Evolutionary conservation across 1,140 invertebrate species (phyloP).

Genomic region (Drosophila tani): DNA sequence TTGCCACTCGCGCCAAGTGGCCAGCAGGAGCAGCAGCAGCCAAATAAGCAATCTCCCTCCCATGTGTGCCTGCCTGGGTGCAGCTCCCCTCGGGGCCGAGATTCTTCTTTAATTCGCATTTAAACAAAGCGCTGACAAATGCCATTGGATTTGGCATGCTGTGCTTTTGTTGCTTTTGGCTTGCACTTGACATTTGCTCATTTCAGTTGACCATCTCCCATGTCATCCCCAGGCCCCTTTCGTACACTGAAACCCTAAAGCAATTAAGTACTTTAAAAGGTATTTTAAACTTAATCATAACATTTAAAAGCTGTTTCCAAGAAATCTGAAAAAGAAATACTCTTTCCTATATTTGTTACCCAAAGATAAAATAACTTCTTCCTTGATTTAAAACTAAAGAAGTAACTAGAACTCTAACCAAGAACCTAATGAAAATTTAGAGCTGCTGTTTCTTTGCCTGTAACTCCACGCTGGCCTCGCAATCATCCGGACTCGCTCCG

Average conservation of each 20-base stretch:
- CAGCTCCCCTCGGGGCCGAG: background rate
- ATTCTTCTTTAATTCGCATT: slow-evolving; percentile 78
- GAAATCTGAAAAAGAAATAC: background rate
- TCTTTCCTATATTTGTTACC: background rate
- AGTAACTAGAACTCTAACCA: background rate
- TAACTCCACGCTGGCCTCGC: slow-evolving; percentile 8
- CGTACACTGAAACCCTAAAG: slow-evolving; percentile 2
- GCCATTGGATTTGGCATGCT: slow-evolving; percentile 35
- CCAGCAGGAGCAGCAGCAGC: slow-evolving; percentile 33
- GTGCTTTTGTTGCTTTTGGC: slow-evolving; percentile 24
- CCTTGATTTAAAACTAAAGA: background rate
- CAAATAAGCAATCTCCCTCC: slow-evolving; percentile 66
- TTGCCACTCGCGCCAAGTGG: slow-evolving; percentile 45
- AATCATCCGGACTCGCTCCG: slow-evolving; percentile 52
- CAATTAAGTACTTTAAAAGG: no score
- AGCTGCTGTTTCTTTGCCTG: slow-evolving; percentile 5
- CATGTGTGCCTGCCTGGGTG: slow-evolving; percentile 23
- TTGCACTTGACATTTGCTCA: slow-evolving; percentile 76
- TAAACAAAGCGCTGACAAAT: slow-evolving; percentile 55
- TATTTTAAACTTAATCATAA: background rate
- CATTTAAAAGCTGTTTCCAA: background rate
- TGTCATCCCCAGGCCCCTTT: background rate
- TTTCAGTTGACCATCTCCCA: slow-evolving; percentile 62
- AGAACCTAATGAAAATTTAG: background rate
- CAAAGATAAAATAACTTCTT: background rate